Conservation (phyloP, 2,888 invertebrate species). For the Epistrophe eligans region DNA sequence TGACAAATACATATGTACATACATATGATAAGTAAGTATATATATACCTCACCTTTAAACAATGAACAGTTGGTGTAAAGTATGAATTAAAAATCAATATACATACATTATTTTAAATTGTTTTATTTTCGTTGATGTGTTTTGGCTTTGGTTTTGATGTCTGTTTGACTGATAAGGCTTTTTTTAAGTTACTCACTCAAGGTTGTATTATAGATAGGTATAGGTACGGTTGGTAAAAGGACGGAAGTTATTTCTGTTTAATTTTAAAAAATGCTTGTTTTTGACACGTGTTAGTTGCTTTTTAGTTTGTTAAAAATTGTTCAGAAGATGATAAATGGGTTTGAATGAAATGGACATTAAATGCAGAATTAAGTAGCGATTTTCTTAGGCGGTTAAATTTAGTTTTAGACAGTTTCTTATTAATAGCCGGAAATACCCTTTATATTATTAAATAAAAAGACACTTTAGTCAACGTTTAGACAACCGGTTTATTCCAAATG, state of each 20-base stretch:
- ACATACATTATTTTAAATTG: no score
- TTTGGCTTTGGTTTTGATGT: neutral
- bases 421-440: no score
- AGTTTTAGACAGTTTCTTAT: no score
- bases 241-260: constrained; percentile 11
- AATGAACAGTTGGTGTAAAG: neutral
- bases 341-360: no score
- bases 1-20: neutral
- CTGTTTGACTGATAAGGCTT: constrained; percentile 9
- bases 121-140: neutral
- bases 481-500: no score
- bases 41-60: neutral
- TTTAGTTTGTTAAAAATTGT: neutral
- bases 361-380: no score
- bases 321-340: no score
- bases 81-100: neutral
- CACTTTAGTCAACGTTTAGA: no score
- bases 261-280: neutral
- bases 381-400: no score
- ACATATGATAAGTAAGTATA: no score
- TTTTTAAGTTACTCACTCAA: neutral
- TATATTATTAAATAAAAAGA: no score
- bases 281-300: neutral
- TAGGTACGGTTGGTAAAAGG: neutral
- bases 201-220: neutral